Evolutionary conservation across 2,797 vertebrate species (phyloP).

Genomic region (Typhlichthys eigenmanni): DNA sequence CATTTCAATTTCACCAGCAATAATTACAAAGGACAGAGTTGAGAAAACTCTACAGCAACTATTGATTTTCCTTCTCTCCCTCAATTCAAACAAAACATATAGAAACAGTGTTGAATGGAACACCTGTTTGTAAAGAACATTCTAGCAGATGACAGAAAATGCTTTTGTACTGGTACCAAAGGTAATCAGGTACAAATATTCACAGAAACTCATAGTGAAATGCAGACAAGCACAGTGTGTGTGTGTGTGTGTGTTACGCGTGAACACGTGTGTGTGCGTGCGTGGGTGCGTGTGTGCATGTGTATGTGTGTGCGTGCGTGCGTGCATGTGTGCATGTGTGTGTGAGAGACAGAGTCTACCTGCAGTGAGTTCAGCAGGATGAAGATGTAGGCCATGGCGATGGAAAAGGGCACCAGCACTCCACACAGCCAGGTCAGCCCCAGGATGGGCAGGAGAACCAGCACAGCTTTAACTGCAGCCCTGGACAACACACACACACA

Average conservation of each 20-base stretch:
- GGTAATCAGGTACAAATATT: too few relatives aligned
- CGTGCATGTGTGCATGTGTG: background rate
- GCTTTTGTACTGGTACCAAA: too few relatives aligned
- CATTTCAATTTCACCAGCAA: conserved; percentile 53
- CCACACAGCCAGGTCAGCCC: conserved; percentile 84
- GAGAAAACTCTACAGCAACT: background rate
- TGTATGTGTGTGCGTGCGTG: background rate
- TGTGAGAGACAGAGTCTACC: conserved; percentile 56
- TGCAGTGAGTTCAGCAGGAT: conserved; percentile 82
- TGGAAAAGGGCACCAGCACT: conserved; percentile 80
- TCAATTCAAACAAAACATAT: background rate
- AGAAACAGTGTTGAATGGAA: too few relatives aligned
- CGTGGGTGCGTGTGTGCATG: background rate
- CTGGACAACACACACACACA: conserved; percentile 50
- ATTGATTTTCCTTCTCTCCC: conserved; percentile 8
- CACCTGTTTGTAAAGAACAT: too few relatives aligned
- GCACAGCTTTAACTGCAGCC: conserved; percentile 79
- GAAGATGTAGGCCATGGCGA: conserved; percentile 81
- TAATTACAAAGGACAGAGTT: background rate
- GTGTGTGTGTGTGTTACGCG: background rate
- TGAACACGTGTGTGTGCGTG: background rate
- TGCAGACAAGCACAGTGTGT: background rate
- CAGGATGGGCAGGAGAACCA: conserved; percentile 81
- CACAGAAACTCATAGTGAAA: background rate
- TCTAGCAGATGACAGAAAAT: too few relatives aligned